phyloP scores from a whole-genome alignment of 2,113 vertebrate species.

The Patagioenas fasciata region DNA sequence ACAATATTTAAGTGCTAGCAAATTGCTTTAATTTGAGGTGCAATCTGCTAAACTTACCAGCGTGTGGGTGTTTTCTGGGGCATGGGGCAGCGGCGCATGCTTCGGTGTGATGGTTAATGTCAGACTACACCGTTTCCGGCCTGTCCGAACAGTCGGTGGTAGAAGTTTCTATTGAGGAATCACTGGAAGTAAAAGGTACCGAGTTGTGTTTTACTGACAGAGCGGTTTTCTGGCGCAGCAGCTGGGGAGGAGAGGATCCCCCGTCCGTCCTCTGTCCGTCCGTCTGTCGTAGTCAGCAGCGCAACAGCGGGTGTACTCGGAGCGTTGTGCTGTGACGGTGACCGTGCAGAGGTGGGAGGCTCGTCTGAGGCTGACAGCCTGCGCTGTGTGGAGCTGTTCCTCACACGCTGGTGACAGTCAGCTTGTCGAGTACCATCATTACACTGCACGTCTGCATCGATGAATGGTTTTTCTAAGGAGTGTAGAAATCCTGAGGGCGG shows the following conservation, averaged over 20 bases:
- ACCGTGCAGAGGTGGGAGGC: conserved; percentile 31
- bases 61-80: not conserved
- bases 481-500: not conserved
- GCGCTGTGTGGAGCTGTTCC: not conserved
- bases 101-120: not conserved
- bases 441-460: not conserved
- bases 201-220: not conserved
- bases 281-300: not conserved
- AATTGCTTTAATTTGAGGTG: conserved; percentile 46
- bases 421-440: not conserved
- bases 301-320: not conserved
- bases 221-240: not conserved
- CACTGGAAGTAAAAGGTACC: not conserved
- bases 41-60: not conserved
- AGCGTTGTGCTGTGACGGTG: not conserved
- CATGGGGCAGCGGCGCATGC: not conserved
- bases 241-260: not conserved
- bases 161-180: conserved; percentile 11
- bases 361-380: not conserved
- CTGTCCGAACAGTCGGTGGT: not conserved
- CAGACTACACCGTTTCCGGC: not conserved
- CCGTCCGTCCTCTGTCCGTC: not conserved
- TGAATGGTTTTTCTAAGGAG: not conserved
- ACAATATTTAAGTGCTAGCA: conserved; percentile 27
- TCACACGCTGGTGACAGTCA: not conserved